A percentile compares a stretch with the other conserved stretches of the same genome.
Conservation (phyloP, 1,140 invertebrate genomes). For the Sipha flava region DNA sequence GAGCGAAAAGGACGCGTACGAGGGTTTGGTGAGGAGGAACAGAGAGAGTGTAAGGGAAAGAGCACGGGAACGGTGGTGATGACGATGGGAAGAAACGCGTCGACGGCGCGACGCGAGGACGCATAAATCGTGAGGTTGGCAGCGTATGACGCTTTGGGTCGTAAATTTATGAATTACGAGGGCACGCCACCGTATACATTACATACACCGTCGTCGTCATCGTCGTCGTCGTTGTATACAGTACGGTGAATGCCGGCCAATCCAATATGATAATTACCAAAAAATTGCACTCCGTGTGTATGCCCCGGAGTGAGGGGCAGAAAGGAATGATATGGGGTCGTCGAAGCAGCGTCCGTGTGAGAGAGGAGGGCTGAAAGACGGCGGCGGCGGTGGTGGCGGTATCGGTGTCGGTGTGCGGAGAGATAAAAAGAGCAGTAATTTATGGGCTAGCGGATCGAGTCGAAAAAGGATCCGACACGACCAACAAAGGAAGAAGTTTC, state of each 20-base stretch:
- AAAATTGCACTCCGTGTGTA: background rate
- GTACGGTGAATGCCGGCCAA: constrained; percentile 26
- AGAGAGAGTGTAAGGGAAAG: background rate
- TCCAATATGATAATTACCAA: constrained; percentile 32
- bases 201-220: background rate
- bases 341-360: background rate
- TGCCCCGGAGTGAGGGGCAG: background rate
- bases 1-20: background rate
- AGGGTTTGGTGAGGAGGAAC: background rate
- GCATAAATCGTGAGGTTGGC: constrained; percentile 17
- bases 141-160: constrained; percentile 19
- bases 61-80: background rate
- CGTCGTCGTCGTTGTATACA: background rate
- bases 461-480: background rate
- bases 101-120: background rate
- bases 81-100: constrained; percentile 29
- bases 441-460: background rate
- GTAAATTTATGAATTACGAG: constrained; percentile 33
- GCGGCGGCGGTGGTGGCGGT: background rate
- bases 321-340: background rate
- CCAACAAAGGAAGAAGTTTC: constrained; percentile 20
- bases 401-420: background rate
- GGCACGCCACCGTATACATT: background rate
- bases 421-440: constrained; percentile 23
- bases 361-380: background rate